A percentile compares a stretch with the other conserved stretches of the same genome.
phyloP scores from a whole-genome alignment of 2,113 vertebrate genomes.

The Nannobrachium achirus region DNA sequence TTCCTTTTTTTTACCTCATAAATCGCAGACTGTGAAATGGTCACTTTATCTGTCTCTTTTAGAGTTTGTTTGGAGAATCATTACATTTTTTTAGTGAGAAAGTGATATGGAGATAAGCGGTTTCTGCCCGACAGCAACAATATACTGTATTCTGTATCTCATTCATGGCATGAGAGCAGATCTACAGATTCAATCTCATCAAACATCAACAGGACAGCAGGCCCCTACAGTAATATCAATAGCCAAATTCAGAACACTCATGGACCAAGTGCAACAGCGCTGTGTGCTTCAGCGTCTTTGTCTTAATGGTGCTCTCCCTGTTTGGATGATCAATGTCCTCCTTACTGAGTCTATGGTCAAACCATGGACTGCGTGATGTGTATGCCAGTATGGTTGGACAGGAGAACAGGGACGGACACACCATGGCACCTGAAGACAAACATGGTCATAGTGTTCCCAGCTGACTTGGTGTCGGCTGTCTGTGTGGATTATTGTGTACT shows the following conservation, averaged over 20 bases:
- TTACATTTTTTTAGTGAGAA: neutral
- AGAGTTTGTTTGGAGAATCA: neutral
- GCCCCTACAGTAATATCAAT: neutral
- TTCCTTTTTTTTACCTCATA: neutral
- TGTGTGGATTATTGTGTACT: neutral
- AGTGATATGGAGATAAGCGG: no score
- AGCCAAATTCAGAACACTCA: no score
- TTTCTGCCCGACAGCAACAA: no score
- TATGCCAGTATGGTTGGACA: constrained; percentile 18
- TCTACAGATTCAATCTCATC: neutral
- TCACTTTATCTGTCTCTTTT: neutral
- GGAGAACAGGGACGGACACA: constrained; percentile 42
- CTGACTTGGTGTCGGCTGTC: constrained; percentile 7
- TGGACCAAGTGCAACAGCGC: no score
- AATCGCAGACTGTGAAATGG: neutral
- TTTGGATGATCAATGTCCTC: no score
- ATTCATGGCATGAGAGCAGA: neutral
- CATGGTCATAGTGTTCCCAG: constrained; percentile 41
- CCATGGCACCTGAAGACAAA: constrained; percentile 53
- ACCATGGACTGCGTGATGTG: neutral
- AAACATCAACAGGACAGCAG: neutral
- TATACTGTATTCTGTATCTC: no score
- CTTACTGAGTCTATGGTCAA: no score
- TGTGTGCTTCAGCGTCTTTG: no score
- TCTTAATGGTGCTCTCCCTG: no score